Evolutionary conservation across 2,888 invertebrate genomes (phyloP).

Genomic region (Trachelus iudaicus): DNA sequence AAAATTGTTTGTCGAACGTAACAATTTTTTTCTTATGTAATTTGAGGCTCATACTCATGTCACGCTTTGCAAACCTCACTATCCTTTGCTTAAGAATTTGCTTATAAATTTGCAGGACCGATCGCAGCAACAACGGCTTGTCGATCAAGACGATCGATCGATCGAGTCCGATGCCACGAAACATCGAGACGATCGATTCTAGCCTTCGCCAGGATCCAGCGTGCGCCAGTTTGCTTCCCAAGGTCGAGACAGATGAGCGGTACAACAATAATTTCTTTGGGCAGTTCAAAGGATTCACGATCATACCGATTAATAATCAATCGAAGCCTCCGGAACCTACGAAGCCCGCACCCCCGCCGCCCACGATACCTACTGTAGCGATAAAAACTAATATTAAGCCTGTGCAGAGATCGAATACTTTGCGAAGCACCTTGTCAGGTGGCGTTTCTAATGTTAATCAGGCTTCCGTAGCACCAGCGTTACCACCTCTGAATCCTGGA

Average conservation of each 20-base stretch:
- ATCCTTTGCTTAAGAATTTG: slow-evolving; percentile 2
- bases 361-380: slow-evolving; percentile 68
- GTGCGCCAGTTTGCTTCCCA: slow-evolving; percentile 59
- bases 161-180: slow-evolving; percentile 50
- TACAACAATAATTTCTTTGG: slow-evolving; percentile 79
- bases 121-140: slow-evolving; percentile 48
- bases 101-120: slow-evolving; percentile 45
- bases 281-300: slow-evolving; percentile 87
- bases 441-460: slow-evolving; percentile 65
- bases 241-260: slow-evolving; percentile 59
- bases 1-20: neutral
- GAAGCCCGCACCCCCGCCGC: slow-evolving; percentile 74
- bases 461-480: slow-evolving; percentile 65
- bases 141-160: slow-evolving; percentile 61
- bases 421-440: slow-evolving; percentile 34
- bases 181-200: slow-evolving; percentile 61
- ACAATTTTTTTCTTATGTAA: neutral
- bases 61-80: slow-evolving; percentile 6
- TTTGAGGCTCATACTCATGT: neutral
- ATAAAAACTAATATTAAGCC: slow-evolving; percentile 56
- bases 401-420: slow-evolving; percentile 39
- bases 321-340: slow-evolving; percentile 64
- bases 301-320: slow-evolving; percentile 73
- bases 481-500: slow-evolving; percentile 75
- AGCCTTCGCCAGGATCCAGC: slow-evolving; percentile 60